Conservation (phyloP, 2,113 vertebrate species). For the Oryzias melastigma region DNA sequence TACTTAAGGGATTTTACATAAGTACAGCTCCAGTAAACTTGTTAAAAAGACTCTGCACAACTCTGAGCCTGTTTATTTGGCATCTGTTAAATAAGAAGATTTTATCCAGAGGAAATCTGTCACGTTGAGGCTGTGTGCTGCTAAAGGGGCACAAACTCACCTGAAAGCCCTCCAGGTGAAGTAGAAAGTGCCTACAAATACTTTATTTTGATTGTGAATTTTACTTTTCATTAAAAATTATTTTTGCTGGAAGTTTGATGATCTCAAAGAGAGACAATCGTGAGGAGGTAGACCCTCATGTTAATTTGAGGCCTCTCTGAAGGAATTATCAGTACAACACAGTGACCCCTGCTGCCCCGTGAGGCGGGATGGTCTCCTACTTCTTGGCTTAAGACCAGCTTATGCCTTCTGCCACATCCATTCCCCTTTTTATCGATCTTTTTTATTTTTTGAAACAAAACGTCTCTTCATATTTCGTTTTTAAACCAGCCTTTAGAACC, state of each 20-base stretch:
- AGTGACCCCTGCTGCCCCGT: conserved; percentile 32
- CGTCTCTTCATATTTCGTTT: not conserved
- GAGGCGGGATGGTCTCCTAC: not conserved
- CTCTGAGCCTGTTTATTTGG: not conserved
- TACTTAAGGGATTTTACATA: not conserved
- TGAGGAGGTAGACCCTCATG: not conserved
- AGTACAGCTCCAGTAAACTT: not conserved
- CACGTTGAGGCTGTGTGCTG: conserved; percentile 12
- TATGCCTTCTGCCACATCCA: not conserved
- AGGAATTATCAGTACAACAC: conserved; percentile 1
- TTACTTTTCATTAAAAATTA: not conserved
- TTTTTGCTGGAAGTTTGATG: not conserved
- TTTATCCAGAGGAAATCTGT: conserved; percentile 23
- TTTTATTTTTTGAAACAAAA: not conserved
- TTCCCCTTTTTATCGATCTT: not conserved
- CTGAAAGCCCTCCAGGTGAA: not conserved
- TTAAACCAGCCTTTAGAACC: not conserved
- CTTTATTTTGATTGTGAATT: too few species aligned
- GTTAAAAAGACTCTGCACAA: not conserved
- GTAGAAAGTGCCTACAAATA: too few species aligned
- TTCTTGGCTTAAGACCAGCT: conserved; percentile 6
- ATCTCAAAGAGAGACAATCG: conserved; percentile 1
- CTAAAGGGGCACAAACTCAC: not conserved
- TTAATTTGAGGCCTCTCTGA: not conserved
- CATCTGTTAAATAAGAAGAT: not conserved